phyloP scores from a whole-genome alignment of 2,888 invertebrate species.

The Andrena dorsata region DNA sequence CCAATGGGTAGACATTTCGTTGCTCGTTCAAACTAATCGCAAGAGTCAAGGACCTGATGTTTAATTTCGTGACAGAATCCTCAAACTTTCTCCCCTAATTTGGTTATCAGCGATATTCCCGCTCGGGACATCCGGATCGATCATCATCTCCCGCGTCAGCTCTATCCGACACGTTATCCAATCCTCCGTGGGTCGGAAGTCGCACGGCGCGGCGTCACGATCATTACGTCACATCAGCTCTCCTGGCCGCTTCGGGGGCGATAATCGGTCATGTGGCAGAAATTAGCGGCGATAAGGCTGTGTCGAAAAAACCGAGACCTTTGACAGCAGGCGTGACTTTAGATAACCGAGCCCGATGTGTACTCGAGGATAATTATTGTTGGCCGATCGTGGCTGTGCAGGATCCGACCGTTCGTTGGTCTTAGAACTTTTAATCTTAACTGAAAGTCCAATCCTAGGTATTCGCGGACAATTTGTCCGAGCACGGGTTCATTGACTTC shows the following conservation, averaged over 20 bases:
- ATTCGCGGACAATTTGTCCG: neutral
- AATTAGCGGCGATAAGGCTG: neutral
- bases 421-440: neutral
- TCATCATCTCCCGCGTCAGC: constrained; percentile 4
- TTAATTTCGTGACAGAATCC: neutral
- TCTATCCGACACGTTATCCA: constrained; percentile 14
- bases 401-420: too few species aligned
- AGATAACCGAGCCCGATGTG: neutral
- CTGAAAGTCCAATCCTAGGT: neutral
- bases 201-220: constrained; percentile 8
- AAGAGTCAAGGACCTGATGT: neutral
- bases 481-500: constrained; percentile 35
- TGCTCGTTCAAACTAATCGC: neutral
- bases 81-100: constrained; percentile 18
- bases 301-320: neutral
- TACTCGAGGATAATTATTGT: neutral
- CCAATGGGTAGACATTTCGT: neutral
- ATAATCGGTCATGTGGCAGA: neutral
- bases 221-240: neutral
- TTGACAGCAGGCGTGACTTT: neutral
- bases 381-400: too few species aligned
- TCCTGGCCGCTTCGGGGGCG: neutral
- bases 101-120: constrained; percentile 23
- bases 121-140: constrained; percentile 17
- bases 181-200: neutral